Evolutionary conservation across 2,113 vertebrate genomes (phyloP), one percentile per base, ranked within the genome.

Genomic region (Neopipo cinnamomea): DNA sequence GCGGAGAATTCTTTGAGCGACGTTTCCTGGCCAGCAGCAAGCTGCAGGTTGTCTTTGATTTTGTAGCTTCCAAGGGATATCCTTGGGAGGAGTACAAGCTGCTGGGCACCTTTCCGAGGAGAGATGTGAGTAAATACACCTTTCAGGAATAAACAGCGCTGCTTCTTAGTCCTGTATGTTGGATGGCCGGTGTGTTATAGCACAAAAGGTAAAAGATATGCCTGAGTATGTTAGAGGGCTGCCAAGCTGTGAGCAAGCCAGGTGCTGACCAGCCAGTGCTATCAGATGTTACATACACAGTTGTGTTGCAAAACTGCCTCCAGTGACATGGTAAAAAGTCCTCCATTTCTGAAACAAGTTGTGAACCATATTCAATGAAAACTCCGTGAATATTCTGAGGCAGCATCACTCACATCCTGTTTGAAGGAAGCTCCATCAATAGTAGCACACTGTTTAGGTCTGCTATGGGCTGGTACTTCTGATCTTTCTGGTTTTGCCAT

Each of bases 31-130:
- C 99, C 92, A 99, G 98, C 98, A 99, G 98, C 97, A 99, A 99
- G 95, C 99, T 99, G 56, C 99, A 99, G 98, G 99, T 99, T 89
- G 98, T 99, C 97, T 99, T 99, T 90, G 99, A 99, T 98, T 99
- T 99, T 81, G 99, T 99, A 96, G 99, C 99, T 97, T 99, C 99
- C 97, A 99, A 99, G 97, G 99, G 99, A 85, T 99, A 98, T 97
- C 99, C 99, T 55, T 99, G 98, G 95, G 99, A 99, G 42, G 99
- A 99, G 96, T 99, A 99, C 98, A 99, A 99, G 98, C 98, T 99
- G 96, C 98, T 99, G 97, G 99, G 99, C 97, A 99, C 99, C 98
- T 99, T 99, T 98, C 99, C 99, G 33, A 99, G 99, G 98, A 99
- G 99, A 99, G 99, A 99, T 96, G 99, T 99, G 97, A 98, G 98